Conservation (phyloP, 2,888 invertebrate species). For the Desoria tigrina region DNA sequence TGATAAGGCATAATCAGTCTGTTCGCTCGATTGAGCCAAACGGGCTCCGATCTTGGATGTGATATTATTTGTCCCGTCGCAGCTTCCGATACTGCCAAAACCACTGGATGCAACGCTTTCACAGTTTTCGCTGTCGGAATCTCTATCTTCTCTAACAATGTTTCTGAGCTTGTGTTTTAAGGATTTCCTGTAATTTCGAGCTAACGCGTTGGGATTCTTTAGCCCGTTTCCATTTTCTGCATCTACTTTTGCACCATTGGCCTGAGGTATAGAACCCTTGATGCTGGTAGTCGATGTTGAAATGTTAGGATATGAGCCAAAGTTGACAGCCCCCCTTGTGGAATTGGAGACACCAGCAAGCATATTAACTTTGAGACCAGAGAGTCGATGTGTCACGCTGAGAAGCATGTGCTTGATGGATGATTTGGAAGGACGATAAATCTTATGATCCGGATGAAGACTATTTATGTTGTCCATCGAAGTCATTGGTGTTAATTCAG, state of each 20-base stretch:
- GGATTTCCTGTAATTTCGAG: conserved; percentile 57
- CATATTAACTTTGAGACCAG: conserved; percentile 51
- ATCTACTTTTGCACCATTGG: conserved; percentile 51
- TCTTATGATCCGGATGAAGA: conserved; percentile 77
- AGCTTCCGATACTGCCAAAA: conserved; percentile 51
- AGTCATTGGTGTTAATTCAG: conserved; percentile 57
- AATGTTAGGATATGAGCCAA: conserved; percentile 51
- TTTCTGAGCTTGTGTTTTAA: conserved; percentile 56
- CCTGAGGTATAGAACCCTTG: conserved; percentile 40
- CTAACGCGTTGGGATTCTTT: conserved; percentile 43
- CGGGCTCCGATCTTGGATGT: conserved; percentile 63
- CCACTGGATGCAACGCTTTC: conserved; percentile 52
- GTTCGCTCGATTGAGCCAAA: conserved; percentile 65
- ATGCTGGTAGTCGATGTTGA: conserved; percentile 23
- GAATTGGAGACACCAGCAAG: conserved; percentile 45
- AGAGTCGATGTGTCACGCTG: conserved; percentile 54
- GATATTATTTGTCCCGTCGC: conserved; percentile 48
- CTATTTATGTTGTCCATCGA: conserved; percentile 62
- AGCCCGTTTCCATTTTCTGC: conserved; percentile 53
- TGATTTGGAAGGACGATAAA: conserved; percentile 64
- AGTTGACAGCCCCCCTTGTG: conserved; percentile 33
- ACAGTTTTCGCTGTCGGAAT: conserved; percentile 52
- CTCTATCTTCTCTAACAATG: conserved; percentile 54
- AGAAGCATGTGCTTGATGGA: conserved; percentile 55
- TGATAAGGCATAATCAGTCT: conserved; percentile 80